Evolutionary conservation across 2,888 invertebrate species (phyloP).

Genomic region (Nasonia oneida): DNA sequence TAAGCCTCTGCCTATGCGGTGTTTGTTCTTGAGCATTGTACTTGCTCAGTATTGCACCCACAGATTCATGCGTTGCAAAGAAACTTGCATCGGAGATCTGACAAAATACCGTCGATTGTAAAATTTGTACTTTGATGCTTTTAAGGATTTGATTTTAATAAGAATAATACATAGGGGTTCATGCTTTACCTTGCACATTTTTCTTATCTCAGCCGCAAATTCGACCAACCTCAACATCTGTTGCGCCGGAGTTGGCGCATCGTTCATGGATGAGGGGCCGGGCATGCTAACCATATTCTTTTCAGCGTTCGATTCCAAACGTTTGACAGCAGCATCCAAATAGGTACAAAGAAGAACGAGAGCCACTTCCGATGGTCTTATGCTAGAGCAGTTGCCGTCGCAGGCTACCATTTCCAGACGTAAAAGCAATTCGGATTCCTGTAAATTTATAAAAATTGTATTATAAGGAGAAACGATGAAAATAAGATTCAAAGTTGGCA

Average conservation of each 20-base stretch:
- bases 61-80: constrained; percentile 82
- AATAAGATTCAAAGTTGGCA: constrained; percentile 29
- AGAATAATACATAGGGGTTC: neutral
- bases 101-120: constrained; percentile 28
- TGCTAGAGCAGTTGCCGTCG: constrained; percentile 87
- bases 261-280: constrained; percentile 66
- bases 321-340: constrained; percentile 82
- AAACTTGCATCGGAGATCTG: constrained; percentile 87
- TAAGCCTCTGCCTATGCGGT: constrained; percentile 86
- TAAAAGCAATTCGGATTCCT: constrained; percentile 84
- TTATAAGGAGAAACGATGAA: constrained; percentile 15
- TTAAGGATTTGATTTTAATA: neutral
- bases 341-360: constrained; percentile 88
- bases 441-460: constrained; percentile 45
- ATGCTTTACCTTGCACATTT: constrained; percentile 85
- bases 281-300: constrained; percentile 58
- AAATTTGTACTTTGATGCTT: neutral
- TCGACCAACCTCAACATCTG: constrained; percentile 84
- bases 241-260: constrained; percentile 76
- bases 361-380: constrained; percentile 88
- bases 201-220: constrained; percentile 86
- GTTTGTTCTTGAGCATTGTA: constrained; percentile 87
- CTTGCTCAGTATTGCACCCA: constrained; percentile 84
- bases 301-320: constrained; percentile 76
- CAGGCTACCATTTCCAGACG: constrained; percentile 88